Evolutionary conservation across 1,140 invertebrate species (phyloP), one percentile per base, ranked within the genome.

Genomic region (Drosophila pseudoobscura): DNA sequence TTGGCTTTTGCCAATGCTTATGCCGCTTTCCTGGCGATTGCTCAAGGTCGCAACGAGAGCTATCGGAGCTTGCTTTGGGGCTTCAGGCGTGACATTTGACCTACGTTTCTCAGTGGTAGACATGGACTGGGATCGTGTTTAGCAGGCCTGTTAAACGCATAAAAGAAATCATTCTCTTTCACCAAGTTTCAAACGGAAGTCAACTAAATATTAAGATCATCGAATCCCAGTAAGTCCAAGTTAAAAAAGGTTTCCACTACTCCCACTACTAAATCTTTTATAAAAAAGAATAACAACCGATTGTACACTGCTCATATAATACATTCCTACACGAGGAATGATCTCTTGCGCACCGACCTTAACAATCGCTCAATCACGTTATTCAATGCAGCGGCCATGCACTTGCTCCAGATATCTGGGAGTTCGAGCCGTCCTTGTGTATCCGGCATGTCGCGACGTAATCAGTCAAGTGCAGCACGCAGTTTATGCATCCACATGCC

Each of bases 401-500:
- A 75, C 70, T 83, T 83, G 75, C 22, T 71, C 51, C 54, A 83
- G 45, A 70, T 75, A 64, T 29, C 49, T 45, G 22, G 29, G 11
- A 11, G 26, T 45, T 8, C 13, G 11, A 39, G 35, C 4, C 11
- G 35, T 13, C 39, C 35, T 29, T n/a, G 24, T 53, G 46, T 35
- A 52, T 35, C 29, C 31, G 29, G 47, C 6, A 20, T 41, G 15
- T 45, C 22, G 24, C 4, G n/a, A 15, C 11, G 17, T 75, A 79
- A 83, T 83, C 79, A 73, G 79, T 84, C 80, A 79, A 79, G 79
- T 82, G 79, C 63, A 82, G 52, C 53, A 62, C 64, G 53, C 57
- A 56, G 46, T 72, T 46, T 51, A 56, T 39, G 58, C 29, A 6
- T 15, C 15, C 15, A 15, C 15, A 15, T 15, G 15, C 15, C 15